Base-by-base conservation (phyloP, 2,888 invertebrate genomes). In the Macaria notata region DNA sequence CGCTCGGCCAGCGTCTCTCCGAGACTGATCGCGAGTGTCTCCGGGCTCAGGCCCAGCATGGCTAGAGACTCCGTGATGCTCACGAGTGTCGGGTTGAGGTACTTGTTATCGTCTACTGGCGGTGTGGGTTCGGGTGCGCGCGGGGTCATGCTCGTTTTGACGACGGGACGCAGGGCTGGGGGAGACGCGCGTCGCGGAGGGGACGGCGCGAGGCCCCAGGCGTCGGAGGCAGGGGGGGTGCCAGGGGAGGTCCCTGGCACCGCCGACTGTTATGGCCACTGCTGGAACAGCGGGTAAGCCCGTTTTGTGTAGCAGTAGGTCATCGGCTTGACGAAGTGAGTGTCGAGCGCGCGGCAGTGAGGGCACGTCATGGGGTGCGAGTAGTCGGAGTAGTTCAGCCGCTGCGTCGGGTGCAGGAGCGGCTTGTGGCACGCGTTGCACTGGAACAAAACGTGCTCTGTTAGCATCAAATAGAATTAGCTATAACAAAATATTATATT, bases 291-390 rank as follows among this genome's bases (percentile, higher is more conserved):
- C 87, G 93, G 93, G 79, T 92, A 92, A 54, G 92, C 92, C 92
- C 94, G 94, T 88, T 96, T 95, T 76, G 95, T 94, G 93, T 95
- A 97, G 92, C 96, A 96, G 86, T 95, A 94, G 65, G 94, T 92
- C 78, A 98, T 92, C 53, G 97, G 96, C 92, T 98, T 98, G 71
- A 98, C 97, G 92, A 98, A 98, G 92, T 99, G 98, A 56, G 96
- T 96, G 91, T 98, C 98, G 74, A 96, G 93, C 53, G 95, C 94
- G 75, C 96, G 95, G 93, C 98, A 99, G 85, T 96, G 96, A 41
- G 97, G 97, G 88, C 99, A 99, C 70, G 96, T 95, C 79, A 97
- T 94, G 75, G 96, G 94, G 82, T 97, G 97, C 81, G 97, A 97
- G 93, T 98, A 98, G 92, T 98, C 98, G 75, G 98, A 98, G 93